These are phyloP conservation scores for Brassicogethes aeneus DNA, from an alignment of 2,888 invertebrate species.

Conservation along the genomic window DNA sequence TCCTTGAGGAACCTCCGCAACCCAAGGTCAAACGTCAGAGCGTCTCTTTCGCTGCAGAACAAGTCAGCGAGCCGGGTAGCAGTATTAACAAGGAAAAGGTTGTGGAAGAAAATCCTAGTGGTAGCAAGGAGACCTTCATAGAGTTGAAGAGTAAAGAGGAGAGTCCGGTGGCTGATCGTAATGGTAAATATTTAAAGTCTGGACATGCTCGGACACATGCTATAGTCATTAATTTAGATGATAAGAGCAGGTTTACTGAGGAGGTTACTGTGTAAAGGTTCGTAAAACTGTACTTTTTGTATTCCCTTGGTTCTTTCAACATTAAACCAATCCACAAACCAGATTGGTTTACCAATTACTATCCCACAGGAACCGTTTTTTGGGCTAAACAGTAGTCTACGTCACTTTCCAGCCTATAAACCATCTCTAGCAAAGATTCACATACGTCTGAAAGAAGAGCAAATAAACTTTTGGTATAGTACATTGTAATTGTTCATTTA, in stretches of 20 bases:
- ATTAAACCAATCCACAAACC: no score
- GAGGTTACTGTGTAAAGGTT: conserved; percentile 62
- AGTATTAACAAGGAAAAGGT: conserved; percentile 15
- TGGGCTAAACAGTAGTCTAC: no score
- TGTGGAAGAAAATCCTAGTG: conserved; percentile 10
- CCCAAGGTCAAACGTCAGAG: conserved; percentile 38
- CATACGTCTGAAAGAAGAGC: no score
- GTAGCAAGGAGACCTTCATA: conserved; percentile 14
- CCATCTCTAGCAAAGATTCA: no score
- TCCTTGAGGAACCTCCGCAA: conserved; percentile 21
- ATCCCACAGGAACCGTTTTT: conserved; percentile 1
- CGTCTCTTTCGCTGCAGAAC: conserved; percentile 44
- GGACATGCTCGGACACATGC: conserved; percentile 66
- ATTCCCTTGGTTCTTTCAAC: conserved; percentile 22
- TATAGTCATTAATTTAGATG: conserved; percentile 72
- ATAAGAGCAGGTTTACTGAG: conserved; percentile 72
- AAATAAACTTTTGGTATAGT: no score
- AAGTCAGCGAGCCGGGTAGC: conserved; percentile 13
- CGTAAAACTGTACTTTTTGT: conserved; percentile 11
- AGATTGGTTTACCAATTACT: conserved; percentile 13
- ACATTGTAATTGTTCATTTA: no score
- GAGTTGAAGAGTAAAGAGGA: conserved; percentile 27
- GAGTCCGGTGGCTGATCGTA: conserved; percentile 28
- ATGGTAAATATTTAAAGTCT: conserved; percentile 42
- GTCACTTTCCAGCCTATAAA: no score